Evolutionary conservation across 2,113 vertebrate genomes (phyloP).

Genomic region (Emydura subglobosa): DNA sequence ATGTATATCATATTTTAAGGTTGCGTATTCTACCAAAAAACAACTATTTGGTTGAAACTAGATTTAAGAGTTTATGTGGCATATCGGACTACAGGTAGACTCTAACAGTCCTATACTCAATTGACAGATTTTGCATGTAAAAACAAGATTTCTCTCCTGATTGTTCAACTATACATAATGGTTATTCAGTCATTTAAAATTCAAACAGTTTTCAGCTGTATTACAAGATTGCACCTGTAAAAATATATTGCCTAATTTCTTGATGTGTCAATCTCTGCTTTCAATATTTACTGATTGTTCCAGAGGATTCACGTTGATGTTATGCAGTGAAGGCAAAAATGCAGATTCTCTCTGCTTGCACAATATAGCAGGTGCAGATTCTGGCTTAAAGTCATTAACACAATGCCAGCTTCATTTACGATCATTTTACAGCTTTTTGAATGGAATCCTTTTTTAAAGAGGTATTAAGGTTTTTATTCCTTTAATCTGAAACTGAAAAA

Average conservation of each 20-base stretch:
- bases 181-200: background rate
- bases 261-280: background rate
- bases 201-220: background rate
- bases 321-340: background rate
- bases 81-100: background rate
- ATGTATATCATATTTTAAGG: background rate
- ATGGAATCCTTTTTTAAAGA: background rate
- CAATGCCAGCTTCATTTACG: background rate
- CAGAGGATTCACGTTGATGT: background rate
- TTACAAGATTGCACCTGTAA: background rate
- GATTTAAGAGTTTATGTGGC: background rate
- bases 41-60: background rate
- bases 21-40: fast-evolving
- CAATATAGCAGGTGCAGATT: background rate
- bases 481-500: background rate
- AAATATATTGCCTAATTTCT: background rate
- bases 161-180: background rate
- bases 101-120: background rate
- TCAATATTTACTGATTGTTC: background rate
- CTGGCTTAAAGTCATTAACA: background rate
- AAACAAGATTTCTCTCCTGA: background rate
- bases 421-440: background rate
- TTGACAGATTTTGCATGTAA: background rate
- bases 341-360: background rate
- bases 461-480: background rate